Percentiles rank a stretch among this genome's conserved stretches.
phyloP scores from a whole-genome alignment of 2,113 vertebrate genomes.

The Pluvialis apricaria region DNA sequence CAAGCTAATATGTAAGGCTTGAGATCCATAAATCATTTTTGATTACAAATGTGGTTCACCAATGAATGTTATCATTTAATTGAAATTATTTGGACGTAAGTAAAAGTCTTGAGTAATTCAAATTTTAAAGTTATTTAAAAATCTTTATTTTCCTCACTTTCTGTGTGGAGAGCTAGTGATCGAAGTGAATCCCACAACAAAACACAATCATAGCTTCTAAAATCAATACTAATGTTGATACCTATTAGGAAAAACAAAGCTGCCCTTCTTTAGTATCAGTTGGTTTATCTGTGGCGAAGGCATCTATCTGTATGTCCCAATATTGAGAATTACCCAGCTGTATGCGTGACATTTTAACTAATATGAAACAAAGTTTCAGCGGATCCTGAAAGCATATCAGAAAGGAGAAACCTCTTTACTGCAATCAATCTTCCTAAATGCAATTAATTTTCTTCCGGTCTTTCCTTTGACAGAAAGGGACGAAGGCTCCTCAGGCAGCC shows the following conservation, averaged over 20 bases:
- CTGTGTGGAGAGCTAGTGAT: conserved; percentile 72
- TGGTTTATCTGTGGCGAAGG: conserved; percentile 77
- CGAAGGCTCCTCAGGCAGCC: conserved; percentile 92
- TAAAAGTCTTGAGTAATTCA: conserved; percentile 68
- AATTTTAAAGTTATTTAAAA: conserved; percentile 76
- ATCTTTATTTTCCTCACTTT: conserved; percentile 56
- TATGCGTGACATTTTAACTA: conserved; percentile 44
- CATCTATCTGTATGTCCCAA: conserved; percentile 63
- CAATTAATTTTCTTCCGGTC: conserved; percentile 82
- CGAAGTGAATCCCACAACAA: conserved; percentile 77
- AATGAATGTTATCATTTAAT: conserved; percentile 20
- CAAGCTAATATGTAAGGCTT: not conserved
- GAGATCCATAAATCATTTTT: conserved; percentile 63
- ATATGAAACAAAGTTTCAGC: conserved; percentile 65
- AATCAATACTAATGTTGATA: conserved; percentile 84
- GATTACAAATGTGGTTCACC: conserved; percentile 21
- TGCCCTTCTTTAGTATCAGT: conserved; percentile 58
- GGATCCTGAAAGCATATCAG: conserved; percentile 61
- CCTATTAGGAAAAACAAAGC: conserved; percentile 74
- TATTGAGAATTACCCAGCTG: conserved; percentile 61
- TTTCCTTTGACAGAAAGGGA: conserved; percentile 87
- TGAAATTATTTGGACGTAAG: conserved; percentile 56
- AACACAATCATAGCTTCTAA: conserved; percentile 79
- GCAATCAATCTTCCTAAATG: conserved; percentile 84
- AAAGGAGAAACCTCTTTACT: conserved; percentile 73